Percentiles rank a stretch among this genome's conserved stretches.
Evolutionary conservation across 2,797 vertebrate species (phyloP).

Genomic region (Lophotriccus pileatus): DNA sequence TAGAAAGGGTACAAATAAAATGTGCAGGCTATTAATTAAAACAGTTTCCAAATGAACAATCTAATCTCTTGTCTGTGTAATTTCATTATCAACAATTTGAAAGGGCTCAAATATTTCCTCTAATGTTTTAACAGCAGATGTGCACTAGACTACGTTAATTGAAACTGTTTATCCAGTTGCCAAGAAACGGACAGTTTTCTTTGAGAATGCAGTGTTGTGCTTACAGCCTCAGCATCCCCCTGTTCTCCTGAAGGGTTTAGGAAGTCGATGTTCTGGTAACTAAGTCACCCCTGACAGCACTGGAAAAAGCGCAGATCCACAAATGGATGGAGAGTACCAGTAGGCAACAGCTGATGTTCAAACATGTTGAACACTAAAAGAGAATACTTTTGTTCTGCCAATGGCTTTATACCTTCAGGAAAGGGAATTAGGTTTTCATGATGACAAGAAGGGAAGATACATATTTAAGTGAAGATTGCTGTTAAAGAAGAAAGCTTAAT

Average conservation of each 20-base stretch:
- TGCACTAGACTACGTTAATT: slow-evolving; percentile 60
- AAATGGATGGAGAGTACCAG: neutral
- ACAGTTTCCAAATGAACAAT: slow-evolving; percentile 41
- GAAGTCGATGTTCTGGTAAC: slow-evolving; percentile 19
- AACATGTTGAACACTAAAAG: neutral
- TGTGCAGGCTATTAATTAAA: slow-evolving; percentile 46
- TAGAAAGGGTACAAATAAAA: slow-evolving; percentile 20
- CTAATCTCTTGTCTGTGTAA: slow-evolving; percentile 38
- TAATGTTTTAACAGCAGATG: slow-evolving; percentile 64
- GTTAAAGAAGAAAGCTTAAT: neutral
- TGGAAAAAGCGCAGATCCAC: neutral
- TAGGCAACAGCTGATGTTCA: slow-evolving; percentile 27
- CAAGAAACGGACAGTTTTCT: slow-evolving; percentile 70
- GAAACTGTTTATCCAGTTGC: slow-evolving; percentile 72
- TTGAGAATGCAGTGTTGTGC: slow-evolving; percentile 48
- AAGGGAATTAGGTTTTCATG: neutral
- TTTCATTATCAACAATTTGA: slow-evolving; percentile 37
- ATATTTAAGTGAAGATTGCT: neutral
- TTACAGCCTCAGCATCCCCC: slow-evolving; percentile 41
- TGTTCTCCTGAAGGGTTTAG: slow-evolving; percentile 42
- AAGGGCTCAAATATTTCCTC: slow-evolving; percentile 50
- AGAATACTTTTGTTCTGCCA: neutral
- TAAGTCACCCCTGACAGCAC: neutral
- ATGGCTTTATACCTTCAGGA: neutral
- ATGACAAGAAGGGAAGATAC: neutral